phyloP scores from a whole-genome alignment of 2,797 vertebrate genomes.

The Mus minutoides region DNA sequence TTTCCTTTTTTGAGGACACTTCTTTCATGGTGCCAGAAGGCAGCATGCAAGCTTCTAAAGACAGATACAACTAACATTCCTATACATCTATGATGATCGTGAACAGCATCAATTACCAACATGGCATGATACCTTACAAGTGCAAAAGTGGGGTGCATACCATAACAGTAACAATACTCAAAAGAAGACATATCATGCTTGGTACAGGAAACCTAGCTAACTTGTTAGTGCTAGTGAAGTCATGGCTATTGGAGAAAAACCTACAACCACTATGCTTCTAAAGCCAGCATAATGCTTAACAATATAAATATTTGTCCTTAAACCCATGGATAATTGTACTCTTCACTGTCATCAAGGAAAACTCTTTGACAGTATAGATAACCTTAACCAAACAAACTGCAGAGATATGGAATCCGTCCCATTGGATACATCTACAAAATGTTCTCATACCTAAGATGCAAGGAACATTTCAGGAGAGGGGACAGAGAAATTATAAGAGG shows the following conservation, averaged over 20 bases:
- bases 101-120: not conserved
- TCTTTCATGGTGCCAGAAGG: not conserved
- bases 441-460: not conserved
- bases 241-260: not conserved
- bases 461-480: not conserved
- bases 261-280: not conserved
- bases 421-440: not conserved
- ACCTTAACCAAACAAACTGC: not conserved
- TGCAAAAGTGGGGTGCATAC: not conserved
- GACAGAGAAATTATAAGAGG: not conserved
- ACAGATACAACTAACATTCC: not conserved
- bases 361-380: not conserved
- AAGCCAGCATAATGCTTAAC: not conserved
- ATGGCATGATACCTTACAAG: fast-evolving
- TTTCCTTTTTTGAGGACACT: not conserved
- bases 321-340: no score
- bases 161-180: not conserved
- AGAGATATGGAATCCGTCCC: not conserved
- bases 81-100: not conserved
- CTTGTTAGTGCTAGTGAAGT: not conserved
- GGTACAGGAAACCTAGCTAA: not conserved
- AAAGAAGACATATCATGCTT: not conserved
- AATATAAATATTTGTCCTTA: not conserved
- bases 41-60: not conserved
- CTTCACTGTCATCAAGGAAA: not conserved